Conservation (phyloP, 2,888 invertebrate species). For the Polia nebulosa region DNA sequence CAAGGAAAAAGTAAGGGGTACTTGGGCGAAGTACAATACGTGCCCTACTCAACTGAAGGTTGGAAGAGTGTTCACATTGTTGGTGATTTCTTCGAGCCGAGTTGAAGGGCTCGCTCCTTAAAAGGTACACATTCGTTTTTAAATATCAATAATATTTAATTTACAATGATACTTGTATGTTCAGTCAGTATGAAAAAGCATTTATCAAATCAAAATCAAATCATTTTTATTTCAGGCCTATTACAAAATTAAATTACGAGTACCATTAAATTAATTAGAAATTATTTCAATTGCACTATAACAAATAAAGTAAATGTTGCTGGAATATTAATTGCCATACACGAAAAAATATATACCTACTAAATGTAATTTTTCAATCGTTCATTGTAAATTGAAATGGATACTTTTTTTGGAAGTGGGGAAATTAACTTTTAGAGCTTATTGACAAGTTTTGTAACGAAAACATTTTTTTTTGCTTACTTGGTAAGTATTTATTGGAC, state of each 20-base stretch:
- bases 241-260: too few species aligned
- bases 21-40: constrained; percentile 71
- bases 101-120: constrained; percentile 62
- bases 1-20: constrained; percentile 68
- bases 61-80: constrained; percentile 70
- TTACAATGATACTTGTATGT: constrained; percentile 34
- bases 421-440: constrained; percentile 19
- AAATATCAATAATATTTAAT: constrained; percentile 41
- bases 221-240: too few species aligned
- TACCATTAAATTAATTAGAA: too few species aligned
- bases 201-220: too few species aligned
- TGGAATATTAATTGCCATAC: too few species aligned
- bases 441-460: constrained; percentile 1
- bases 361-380: too few species aligned
- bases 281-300: too few species aligned
- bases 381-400: too few species aligned
- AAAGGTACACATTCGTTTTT: constrained; percentile 59
- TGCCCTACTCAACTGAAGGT: constrained; percentile 71
- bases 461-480: neutral
- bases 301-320: too few species aligned
- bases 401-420: constrained; percentile 7
- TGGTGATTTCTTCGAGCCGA: constrained; percentile 66
- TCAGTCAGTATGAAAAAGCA: too few species aligned
- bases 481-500: constrained; percentile 6
- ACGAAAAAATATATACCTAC: too few species aligned